Percentiles rank a stretch among this genome's conserved stretches.
phyloP scores from a whole-genome alignment of 2,113 vertebrate genomes.

The Thryonomys swinderianus region DNA sequence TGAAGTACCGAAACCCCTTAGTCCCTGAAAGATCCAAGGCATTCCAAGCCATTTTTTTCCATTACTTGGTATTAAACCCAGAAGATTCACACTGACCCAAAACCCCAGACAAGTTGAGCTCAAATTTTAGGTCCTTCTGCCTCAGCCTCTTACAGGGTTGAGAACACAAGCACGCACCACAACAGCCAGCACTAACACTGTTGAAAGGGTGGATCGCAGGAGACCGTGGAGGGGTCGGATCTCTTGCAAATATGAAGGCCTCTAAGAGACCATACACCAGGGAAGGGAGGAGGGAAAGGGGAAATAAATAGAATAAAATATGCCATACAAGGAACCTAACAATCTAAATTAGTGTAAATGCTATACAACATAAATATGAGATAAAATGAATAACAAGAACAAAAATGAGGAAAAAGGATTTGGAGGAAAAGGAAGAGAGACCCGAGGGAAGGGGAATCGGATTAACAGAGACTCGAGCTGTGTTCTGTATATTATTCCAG shows the following conservation, averaged over 20 bases:
- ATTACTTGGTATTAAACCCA: background rate
- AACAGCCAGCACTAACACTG: background rate
- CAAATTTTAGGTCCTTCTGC: background rate
- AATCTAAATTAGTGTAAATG: background rate
- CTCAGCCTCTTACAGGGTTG: rapidly evolving
- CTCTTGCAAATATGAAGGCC: background rate
- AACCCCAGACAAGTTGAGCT: background rate
- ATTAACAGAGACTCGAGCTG: background rate
- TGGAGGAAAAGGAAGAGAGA: background rate
- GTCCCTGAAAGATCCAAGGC: background rate
- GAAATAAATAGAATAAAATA: background rate
- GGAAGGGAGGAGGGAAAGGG: background rate
- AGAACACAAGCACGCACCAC: rapidly evolving
- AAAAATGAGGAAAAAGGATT: background rate
- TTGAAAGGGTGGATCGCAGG: too few relatives aligned
- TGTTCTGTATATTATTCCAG: background rate
- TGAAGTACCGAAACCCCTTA: too few relatives aligned
- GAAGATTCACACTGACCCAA: background rate
- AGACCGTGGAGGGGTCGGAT: background rate
- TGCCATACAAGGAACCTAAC: background rate
- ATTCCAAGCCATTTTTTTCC: too few relatives aligned
- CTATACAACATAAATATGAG: background rate
- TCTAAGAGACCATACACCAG: background rate
- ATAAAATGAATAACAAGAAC: background rate
- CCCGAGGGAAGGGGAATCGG: background rate